These are phyloP conservation scores for Acropternis orthonyx DNA, from an alignment of 2,797 vertebrate genomes.

Conservation along the genomic window DNA sequence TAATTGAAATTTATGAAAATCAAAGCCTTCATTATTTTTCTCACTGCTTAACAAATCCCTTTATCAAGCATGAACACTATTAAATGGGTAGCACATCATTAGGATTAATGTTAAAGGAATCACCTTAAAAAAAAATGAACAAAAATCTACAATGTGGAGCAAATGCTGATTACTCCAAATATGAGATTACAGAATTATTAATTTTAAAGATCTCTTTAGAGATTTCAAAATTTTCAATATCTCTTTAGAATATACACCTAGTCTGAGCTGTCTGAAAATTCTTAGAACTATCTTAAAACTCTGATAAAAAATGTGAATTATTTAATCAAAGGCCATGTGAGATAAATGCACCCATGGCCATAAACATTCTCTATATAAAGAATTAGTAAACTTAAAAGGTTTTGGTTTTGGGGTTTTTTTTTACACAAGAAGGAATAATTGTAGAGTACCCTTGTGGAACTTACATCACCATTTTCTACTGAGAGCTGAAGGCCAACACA, in stretches of 20 bases:
- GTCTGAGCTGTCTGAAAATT: neutral
- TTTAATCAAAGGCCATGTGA: neutral
- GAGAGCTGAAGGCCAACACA: neutral
- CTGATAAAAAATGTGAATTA: neutral
- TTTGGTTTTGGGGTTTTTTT: neutral
- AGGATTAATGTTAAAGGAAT: neutral
- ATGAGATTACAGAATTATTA: neutral
- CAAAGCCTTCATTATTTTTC: neutral
- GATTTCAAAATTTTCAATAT: neutral
- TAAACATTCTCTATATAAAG: neutral
- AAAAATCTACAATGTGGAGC: neutral
- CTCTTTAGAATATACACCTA: neutral
- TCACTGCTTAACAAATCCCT: neutral
- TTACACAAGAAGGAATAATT: neutral
- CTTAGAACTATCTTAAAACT: neutral
- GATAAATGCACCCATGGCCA: neutral
- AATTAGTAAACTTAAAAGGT: neutral
- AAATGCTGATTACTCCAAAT: neutral
- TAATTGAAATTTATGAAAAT: neutral
- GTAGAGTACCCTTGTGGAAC: neutral
- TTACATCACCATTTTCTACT: neutral
- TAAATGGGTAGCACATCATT: neutral
- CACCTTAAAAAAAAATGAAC: neutral
- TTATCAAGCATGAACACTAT: neutral
- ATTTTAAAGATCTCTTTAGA: neutral